phyloP scores from a whole-genome alignment of 2,113 vertebrate genomes.

The Pontoporia blainvillei region DNA sequence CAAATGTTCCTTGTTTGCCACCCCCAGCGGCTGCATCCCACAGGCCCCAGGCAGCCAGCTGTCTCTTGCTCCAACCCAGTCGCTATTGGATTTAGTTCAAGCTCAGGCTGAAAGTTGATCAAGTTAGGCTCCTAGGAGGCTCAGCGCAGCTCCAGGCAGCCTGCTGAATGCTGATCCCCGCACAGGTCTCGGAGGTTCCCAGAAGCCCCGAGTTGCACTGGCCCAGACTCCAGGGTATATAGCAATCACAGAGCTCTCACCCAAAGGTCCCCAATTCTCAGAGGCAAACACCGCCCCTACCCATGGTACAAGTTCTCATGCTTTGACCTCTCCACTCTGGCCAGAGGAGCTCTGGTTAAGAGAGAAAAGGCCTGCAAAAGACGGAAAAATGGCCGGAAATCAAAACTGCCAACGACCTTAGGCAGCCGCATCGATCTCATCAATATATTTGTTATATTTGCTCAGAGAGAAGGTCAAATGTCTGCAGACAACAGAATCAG shows the following conservation, averaged over 20 bases:
- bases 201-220: background rate
- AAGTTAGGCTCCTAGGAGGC: slow-evolving; percentile 29
- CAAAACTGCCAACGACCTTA: slow-evolving; percentile 55
- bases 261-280: background rate
- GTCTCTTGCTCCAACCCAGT: background rate
- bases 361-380: slow-evolving; percentile 27
- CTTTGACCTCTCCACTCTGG: background rate
- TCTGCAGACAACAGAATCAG: slow-evolving; percentile 55
- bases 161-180: slow-evolving; percentile 22
- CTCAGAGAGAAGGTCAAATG: slow-evolving; percentile 32
- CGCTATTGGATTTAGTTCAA: slow-evolving; percentile 34
- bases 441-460: slow-evolving; percentile 50
- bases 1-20: background rate
- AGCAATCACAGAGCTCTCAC: background rate
- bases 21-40: background rate
- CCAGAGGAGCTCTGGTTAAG: slow-evolving; percentile 33
- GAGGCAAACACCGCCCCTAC: background rate
- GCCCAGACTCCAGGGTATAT: background rate
- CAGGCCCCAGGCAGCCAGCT: background rate
- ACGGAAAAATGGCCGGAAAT: slow-evolving; percentile 29
- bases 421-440: slow-evolving; percentile 39
- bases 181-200: background rate
- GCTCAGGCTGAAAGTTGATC: slow-evolving; percentile 5
- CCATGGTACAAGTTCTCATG: background rate
- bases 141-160: background rate